Conservation (phyloP, 2,797 vertebrate species). For the Sebastes nivosus region DNA sequence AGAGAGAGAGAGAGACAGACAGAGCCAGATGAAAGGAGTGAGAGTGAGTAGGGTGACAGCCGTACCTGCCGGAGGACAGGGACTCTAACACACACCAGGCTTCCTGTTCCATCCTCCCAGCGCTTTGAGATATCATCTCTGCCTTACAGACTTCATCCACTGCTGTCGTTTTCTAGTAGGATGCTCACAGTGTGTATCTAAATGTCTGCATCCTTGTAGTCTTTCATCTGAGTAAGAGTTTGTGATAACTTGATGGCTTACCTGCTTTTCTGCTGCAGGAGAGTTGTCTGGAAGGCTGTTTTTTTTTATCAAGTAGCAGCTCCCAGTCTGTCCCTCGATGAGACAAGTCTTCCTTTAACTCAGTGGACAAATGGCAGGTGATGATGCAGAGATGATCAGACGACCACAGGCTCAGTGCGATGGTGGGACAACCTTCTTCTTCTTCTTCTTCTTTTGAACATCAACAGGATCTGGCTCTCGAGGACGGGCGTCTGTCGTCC, state of each 20-base stretch:
- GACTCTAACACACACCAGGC: slow-evolving; percentile 27
- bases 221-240: not conserved
- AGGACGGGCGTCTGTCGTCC: slow-evolving; percentile 40
- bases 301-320: slow-evolving; percentile 1
- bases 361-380: slow-evolving; percentile 9
- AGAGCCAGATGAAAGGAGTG: not conserved
- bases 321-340: slow-evolving; percentile 3
- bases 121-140: slow-evolving; percentile 1
- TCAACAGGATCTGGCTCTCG: slow-evolving; percentile 64
- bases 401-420: not conserved
- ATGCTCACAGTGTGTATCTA: slow-evolving; percentile 9
- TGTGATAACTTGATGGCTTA: slow-evolving; percentile 32
- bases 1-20: not conserved
- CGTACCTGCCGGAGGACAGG: slow-evolving; percentile 27
- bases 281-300: not conserved
- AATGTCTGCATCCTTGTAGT: not conserved
- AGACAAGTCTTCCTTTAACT: slow-evolving; percentile 16
- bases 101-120: not conserved
- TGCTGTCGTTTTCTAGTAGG: not conserved
- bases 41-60: not conserved
- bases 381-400: slow-evolving; percentile 21
- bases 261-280: slow-evolving; percentile 39
- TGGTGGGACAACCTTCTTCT: not conserved
- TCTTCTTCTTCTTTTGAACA: slow-evolving; percentile 1
- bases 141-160: not conserved